phyloP scores from a whole-genome alignment of 2,113 vertebrate genomes.

The Aplodontia rufa region DNA sequence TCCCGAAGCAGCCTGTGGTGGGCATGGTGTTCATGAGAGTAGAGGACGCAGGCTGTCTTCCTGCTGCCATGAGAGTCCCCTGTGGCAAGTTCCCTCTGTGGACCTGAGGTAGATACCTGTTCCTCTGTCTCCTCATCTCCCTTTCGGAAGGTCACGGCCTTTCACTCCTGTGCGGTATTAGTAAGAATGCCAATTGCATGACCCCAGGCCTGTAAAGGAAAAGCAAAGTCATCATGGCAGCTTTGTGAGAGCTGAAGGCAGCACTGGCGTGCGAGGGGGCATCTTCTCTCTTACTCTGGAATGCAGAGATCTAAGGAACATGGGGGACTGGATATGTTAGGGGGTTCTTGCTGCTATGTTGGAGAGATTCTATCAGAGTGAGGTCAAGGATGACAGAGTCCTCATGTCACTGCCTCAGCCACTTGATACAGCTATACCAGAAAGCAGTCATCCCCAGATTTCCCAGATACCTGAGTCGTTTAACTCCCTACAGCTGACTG shows the following conservation, averaged over 20 bases:
- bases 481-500: not conserved
- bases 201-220: not conserved
- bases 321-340: no score
- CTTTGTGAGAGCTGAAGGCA: not conserved
- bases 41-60: not conserved
- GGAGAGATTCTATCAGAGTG: not conserved
- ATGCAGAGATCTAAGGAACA: not conserved
- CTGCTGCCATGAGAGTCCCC: not conserved
- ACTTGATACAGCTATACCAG: not conserved
- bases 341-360: not conserved
- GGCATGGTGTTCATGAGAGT: no score
- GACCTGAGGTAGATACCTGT: no score
- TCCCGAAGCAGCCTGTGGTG: not conserved
- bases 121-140: not conserved
- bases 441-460: not conserved
- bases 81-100: not conserved
- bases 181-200: not conserved
- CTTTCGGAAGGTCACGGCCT: not conserved
- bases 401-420: not conserved
- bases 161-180: not conserved
- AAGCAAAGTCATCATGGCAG: not conserved
- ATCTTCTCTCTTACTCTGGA: not conserved
- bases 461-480: not conserved
- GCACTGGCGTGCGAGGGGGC: no score
- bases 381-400: not conserved